These are phyloP conservation scores for Sclerodermus sp. DNA, from an alignment of 2,888 invertebrate species.

Conservation along the genomic window DNA sequence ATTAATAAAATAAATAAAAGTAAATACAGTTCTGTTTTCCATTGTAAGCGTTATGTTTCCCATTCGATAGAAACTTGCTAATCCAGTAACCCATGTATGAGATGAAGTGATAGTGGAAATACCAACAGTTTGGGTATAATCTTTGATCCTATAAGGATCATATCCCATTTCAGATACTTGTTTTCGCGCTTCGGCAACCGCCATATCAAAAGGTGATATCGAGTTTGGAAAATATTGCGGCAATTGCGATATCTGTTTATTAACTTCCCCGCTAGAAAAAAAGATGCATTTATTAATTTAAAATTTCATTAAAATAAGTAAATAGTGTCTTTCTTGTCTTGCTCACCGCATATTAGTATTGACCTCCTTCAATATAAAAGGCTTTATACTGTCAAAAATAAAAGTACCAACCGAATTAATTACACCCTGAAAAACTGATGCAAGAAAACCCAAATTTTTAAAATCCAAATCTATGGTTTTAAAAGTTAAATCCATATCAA, in stretches of 20 bases:
- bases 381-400: slow-evolving; percentile 85
- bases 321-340: no score
- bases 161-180: slow-evolving; percentile 68
- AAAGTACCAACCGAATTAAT: slow-evolving; percentile 81
- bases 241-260: slow-evolving; percentile 71
- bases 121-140: slow-evolving; percentile 72
- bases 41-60: slow-evolving; percentile 76
- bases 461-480: slow-evolving; percentile 78
- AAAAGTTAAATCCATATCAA: slow-evolving; percentile 78
- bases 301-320: background rate
- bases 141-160: slow-evolving; percentile 76
- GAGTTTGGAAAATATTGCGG: slow-evolving; percentile 81
- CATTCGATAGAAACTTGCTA: slow-evolving; percentile 80
- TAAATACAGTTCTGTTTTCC: slow-evolving; percentile 68
- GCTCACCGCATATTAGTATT: slow-evolving; percentile 67
- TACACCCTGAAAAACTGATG: slow-evolving; percentile 70
- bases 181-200: slow-evolving; percentile 73
- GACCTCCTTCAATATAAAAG: slow-evolving; percentile 77
- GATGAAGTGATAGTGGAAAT: slow-evolving; percentile 70
- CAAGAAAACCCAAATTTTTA: slow-evolving; percentile 78
- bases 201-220: slow-evolving; percentile 82
- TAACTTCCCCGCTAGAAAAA: slow-evolving; percentile 66
- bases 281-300: background rate
- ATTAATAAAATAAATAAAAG: no score
- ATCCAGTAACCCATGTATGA: slow-evolving; percentile 78